phyloP scores from a whole-genome alignment of 2,797 vertebrate genomes.

The Myotis pilosus region DNA sequence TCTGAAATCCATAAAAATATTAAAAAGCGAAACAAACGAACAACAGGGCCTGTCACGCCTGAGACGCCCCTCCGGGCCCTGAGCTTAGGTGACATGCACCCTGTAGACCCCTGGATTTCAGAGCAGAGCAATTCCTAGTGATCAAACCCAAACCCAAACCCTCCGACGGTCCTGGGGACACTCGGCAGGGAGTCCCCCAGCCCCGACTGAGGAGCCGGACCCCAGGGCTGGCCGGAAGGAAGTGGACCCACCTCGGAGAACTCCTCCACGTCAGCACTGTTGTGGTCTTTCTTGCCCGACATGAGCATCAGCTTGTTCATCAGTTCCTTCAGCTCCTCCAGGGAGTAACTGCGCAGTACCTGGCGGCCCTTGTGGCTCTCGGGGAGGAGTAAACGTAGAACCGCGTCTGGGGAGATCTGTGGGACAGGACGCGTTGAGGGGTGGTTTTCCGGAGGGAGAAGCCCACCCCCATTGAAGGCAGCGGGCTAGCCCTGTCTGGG shows the following conservation, averaged over 20 bases:
- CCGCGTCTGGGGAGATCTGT: constrained; percentile 89
- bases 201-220: not conserved
- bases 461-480: too few species aligned
- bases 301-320: constrained; percentile 99
- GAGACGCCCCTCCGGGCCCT: not conserved
- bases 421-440: rapidly evolving
- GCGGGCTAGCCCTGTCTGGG: too few species aligned
- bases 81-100: rapidly evolving
- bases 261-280: constrained; percentile 89
- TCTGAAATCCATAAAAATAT: too few species aligned
- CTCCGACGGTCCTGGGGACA: not conserved
- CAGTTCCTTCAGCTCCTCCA: constrained; percentile 93
- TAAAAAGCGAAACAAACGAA: too few species aligned
- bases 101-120: not conserved
- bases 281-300: constrained; percentile 95
- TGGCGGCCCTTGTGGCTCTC: constrained; percentile 81
- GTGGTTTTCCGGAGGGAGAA: not conserved
- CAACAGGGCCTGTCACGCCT: rapidly evolving
- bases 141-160: not conserved
- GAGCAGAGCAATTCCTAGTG: not conserved
- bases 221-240: not conserved
- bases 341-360: constrained; percentile 84
- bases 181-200: not conserved
- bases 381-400: constrained; percentile 86
- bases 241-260: constrained; percentile 91